Percentiles rank a stretch among this genome's conserved stretches.
phyloP scores from a whole-genome alignment of 2,113 vertebrate species.

The Oenanthe oenanthe region DNA sequence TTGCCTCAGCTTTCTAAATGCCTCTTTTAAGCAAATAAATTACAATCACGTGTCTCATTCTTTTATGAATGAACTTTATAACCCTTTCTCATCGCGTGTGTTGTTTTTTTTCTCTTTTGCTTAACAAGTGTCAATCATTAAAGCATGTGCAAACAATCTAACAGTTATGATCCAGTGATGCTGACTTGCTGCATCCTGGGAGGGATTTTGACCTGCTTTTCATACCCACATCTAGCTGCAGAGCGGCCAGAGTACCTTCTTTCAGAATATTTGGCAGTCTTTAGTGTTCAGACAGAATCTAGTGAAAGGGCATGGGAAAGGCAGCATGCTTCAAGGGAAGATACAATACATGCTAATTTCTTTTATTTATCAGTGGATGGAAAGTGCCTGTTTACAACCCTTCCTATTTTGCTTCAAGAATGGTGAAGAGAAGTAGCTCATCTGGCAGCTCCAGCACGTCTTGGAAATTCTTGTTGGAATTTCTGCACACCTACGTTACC shows the following conservation, averaged over 20 bases:
- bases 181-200: background rate
- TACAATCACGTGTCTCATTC: background rate
- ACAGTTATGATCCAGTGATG: background rate
- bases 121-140: background rate
- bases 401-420: background rate
- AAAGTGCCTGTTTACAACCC: background rate
- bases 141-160: background rate
- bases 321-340: background rate
- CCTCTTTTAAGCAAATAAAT: background rate
- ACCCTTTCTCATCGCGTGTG: background rate
- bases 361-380: background rate
- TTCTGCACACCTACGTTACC: background rate
- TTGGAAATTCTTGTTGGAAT: background rate
- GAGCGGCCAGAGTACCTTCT: background rate
- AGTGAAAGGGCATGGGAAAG: conserved; percentile 37
- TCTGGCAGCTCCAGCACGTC: background rate
- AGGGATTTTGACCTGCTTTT: background rate
- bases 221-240: background rate
- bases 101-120: background rate
- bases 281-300: background rate
- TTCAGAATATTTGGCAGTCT: conserved; percentile 24
- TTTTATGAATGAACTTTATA: background rate
- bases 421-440: background rate
- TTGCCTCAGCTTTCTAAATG: background rate
- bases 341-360: background rate